phyloP scores from a whole-genome alignment of 1,140 invertebrate species.

The Papilio machaon region DNA sequence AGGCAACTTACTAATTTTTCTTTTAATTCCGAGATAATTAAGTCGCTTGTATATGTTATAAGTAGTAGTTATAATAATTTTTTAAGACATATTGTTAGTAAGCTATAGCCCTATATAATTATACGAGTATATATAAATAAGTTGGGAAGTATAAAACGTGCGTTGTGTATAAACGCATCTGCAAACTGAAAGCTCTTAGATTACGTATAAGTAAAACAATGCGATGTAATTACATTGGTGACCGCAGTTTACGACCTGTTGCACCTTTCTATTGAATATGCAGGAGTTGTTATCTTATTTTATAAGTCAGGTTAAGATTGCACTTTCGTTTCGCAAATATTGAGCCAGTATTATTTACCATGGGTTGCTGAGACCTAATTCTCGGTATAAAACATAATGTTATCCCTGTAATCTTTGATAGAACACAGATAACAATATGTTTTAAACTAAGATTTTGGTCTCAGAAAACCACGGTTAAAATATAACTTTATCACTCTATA shows the following conservation, averaged over 20 bases:
- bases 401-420: neutral
- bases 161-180: neutral
- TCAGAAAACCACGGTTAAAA: too few relatives aligned
- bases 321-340: neutral
- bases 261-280: slow-evolving; percentile 53
- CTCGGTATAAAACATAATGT: too few relatives aligned
- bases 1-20: too few relatives aligned
- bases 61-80: too few relatives aligned
- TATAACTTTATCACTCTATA: too few relatives aligned
- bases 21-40: too few relatives aligned
- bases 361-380: too few relatives aligned
- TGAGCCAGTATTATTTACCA: neutral
- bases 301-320: neutral
- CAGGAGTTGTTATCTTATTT: slow-evolving; percentile 21
- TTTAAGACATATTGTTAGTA: neutral
- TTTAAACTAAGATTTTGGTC: too few relatives aligned
- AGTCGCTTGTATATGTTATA: too few relatives aligned
- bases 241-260: slow-evolving; percentile 74
- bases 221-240: slow-evolving; percentile 70
- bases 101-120: neutral
- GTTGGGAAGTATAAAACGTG: neutral
- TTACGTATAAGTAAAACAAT: slow-evolving; percentile 70
- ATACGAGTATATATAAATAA: neutral
- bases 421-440: too few relatives aligned
- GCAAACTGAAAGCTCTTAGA: slow-evolving; percentile 59